These are phyloP conservation scores for Hirtodrosophila histrioides DNA, from an alignment of 2,888 invertebrate genomes.

Conservation along the genomic window DNA sequence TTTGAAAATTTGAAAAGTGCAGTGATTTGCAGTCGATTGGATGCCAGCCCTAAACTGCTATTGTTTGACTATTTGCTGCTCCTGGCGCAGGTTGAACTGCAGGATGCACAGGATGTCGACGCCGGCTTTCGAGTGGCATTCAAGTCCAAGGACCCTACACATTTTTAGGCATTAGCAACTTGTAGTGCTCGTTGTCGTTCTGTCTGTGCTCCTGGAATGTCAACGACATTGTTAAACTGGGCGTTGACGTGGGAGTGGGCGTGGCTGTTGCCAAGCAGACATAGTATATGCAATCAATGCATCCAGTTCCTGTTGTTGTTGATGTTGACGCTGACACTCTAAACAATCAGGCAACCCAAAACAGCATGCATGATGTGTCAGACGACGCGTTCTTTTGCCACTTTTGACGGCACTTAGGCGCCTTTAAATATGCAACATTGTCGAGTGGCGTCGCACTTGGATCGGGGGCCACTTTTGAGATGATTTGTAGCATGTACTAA, in stretches of 20 bases:
- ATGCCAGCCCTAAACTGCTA: constrained; percentile 46
- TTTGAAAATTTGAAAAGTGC: constrained; percentile 55
- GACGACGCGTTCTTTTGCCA: constrained; percentile 41
- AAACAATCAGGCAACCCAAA: constrained; percentile 71
- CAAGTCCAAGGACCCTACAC: constrained; percentile 63
- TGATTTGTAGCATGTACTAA: constrained; percentile 3
- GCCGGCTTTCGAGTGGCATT: constrained; percentile 51
- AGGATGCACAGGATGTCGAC: constrained; percentile 36
- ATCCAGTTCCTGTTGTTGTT: constrained; percentile 11
- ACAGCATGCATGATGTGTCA: constrained; percentile 74
- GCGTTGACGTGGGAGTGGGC: constrained; percentile 19
- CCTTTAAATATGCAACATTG: constrained; percentile 72
- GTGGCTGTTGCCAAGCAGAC: constrained; percentile 48
- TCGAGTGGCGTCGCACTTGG: constrained; percentile 39
- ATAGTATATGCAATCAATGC: constrained; percentile 70
- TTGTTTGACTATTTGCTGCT: constrained; percentile 71
- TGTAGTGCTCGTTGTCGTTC: constrained; percentile 3
- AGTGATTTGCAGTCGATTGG: constrained; percentile 57
- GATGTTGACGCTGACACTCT: constrained; percentile 54
- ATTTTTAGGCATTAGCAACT: constrained; percentile 72
- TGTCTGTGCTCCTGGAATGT: constrained; percentile 60
- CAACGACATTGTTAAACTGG: constrained; percentile 58
- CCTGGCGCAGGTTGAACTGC: constrained; percentile 17
- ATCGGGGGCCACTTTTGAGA: constrained; percentile 30
- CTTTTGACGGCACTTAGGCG: constrained; percentile 74